Conservation (phyloP, 2,797 vertebrate species). For the Philypnodon macrostomus region DNA sequence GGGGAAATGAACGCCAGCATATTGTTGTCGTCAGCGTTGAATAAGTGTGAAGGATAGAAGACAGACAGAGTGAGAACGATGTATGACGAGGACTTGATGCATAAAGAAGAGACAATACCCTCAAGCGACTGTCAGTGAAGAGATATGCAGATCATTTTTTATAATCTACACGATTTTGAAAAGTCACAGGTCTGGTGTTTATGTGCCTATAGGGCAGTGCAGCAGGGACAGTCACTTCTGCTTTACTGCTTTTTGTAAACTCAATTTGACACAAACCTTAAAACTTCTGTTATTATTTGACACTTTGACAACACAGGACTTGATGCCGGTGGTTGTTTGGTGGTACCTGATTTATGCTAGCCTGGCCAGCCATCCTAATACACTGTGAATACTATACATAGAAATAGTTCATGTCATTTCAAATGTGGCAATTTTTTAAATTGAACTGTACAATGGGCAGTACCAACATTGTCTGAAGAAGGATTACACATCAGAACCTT, state of each 20-base stretch:
- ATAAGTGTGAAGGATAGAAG: slow-evolving; percentile 37
- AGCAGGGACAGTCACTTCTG: slow-evolving; percentile 50
- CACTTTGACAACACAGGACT: slow-evolving; percentile 39
- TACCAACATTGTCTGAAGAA: too few relatives aligned
- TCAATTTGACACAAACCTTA: slow-evolving; percentile 56
- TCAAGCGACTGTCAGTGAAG: slow-evolving; percentile 71
- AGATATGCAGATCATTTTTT: slow-evolving; percentile 68
- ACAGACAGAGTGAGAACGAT: slow-evolving; percentile 22
- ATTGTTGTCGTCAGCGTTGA: slow-evolving; percentile 10
- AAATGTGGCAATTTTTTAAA: too few relatives aligned
- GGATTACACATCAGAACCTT: too few relatives aligned
- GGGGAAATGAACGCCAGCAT: slow-evolving; percentile 30
- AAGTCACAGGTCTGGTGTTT: slow-evolving; percentile 60
- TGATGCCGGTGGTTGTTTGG: slow-evolving; percentile 11
- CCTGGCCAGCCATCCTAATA: background rate
- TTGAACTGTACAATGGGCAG: too few relatives aligned
- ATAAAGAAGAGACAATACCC: slow-evolving; percentile 68
- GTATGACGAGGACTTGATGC: slow-evolving; percentile 52
- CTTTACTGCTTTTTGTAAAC: slow-evolving; percentile 33
- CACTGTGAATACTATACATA: background rate
- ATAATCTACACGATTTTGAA: slow-evolving; percentile 63
- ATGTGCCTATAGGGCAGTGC: slow-evolving; percentile 60
- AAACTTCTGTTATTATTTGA: slow-evolving; percentile 44
- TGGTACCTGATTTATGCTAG: slow-evolving; percentile 9
- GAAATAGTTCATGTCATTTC: too few relatives aligned